Conservation (phyloP, 1,140 invertebrate genomes). For the Achatina immaculata region DNA sequence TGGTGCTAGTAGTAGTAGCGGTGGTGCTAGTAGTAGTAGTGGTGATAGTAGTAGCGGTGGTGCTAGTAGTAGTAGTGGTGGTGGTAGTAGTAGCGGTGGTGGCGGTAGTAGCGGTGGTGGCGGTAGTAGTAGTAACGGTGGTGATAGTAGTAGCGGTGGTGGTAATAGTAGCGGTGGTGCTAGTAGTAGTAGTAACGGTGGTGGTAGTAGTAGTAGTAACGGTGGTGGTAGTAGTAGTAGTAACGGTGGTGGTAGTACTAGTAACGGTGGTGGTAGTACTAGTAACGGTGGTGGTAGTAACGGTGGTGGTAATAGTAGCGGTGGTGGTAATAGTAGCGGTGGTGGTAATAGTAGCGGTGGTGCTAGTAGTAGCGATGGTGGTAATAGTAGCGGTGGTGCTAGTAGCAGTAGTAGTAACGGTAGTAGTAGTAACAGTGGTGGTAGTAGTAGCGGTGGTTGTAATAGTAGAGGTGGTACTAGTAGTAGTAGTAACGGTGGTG, state of each 20-base stretch:
- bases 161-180: background rate
- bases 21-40: too few relatives aligned
- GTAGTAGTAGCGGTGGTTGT: background rate
- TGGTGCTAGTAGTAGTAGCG: too few relatives aligned
- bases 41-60: too few relatives aligned
- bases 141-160: background rate
- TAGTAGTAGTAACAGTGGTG: background rate
- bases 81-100: too few relatives aligned
- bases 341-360: constrained; percentile 7
- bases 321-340: constrained; percentile 5
- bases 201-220: constrained; percentile 22
- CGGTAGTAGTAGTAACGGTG: background rate
- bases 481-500: too few relatives aligned
- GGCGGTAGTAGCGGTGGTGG: too few relatives aligned
- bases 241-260: constrained; percentile 18
- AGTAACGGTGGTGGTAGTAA: constrained; percentile 16
- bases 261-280: constrained; percentile 18
- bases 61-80: too few relatives aligned
- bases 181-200: background rate
- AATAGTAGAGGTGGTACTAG: background rate
- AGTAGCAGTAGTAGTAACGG: background rate
- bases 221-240: constrained; percentile 24
- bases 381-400: too few relatives aligned
- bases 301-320: constrained; percentile 21
- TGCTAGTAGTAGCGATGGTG: too few relatives aligned